A percentile compares a stretch with the other conserved stretches of the same genome.
phyloP scores from a whole-genome alignment of 2,113 vertebrate genomes.

The Dendrocopos noguchii region DNA sequence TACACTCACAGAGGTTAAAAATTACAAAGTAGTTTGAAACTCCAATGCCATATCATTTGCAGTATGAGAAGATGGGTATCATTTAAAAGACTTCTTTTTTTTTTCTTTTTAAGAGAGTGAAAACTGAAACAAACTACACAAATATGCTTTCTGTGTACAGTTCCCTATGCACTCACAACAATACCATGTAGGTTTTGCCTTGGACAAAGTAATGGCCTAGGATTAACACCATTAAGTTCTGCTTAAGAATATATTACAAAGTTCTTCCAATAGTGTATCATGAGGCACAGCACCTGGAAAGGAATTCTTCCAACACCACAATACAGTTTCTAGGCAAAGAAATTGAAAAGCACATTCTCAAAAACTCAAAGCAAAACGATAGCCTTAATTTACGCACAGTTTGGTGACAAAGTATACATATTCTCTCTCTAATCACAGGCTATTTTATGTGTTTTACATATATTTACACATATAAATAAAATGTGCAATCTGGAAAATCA shows the following conservation, averaged over 20 bases:
- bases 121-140: neutral
- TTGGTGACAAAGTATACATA: neutral
- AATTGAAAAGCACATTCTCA: neutral
- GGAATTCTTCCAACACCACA: neutral
- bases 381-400: neutral
- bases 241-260: neutral
- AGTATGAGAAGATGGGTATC: neutral
- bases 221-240: neutral
- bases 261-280: neutral
- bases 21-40: neutral
- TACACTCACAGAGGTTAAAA: neutral
- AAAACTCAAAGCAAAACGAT: neutral
- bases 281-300: neutral
- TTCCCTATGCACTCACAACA: neutral
- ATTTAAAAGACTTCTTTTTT: neutral
- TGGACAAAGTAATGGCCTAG: neutral
- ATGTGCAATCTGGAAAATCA: neutral
- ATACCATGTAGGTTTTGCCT: neutral
- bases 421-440: neutral
- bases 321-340: neutral
- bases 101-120: neutral
- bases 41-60: neutral
- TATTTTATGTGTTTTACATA: neutral
- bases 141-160: neutral
- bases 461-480: neutral